Evolutionary conservation across 2,113 vertebrate species (phyloP), one percentile per base, ranked within the genome.

Genomic region (Pseudois nayaur): DNA sequence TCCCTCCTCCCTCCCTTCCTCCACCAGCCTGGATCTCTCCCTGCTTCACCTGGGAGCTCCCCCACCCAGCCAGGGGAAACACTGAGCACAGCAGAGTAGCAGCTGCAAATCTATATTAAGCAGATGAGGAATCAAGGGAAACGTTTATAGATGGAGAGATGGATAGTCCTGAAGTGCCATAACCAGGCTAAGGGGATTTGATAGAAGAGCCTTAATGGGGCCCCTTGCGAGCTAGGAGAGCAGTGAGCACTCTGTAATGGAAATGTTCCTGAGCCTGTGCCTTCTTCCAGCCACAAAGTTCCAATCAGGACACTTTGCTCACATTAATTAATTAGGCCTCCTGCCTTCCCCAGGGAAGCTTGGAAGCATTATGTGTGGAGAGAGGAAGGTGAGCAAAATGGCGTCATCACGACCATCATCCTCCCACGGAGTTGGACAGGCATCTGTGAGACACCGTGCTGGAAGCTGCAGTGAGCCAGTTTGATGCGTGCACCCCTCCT

Each of bases 121-220:
- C 71, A 60, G 40, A 87, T 82, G 92, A 88, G 50, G 50, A 94
- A 83, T 36, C 83, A 31, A 95, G 81, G 52, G 36, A 40, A 74
- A 74, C 45, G 50, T n/a, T 94, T 91, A 48, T 5, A 91, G 88
- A 87, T 71, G 36, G 86, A 93, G 89, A 96, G 67, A 92, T 55
- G 55, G 82, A 55, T 64, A 55, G 82, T 92, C 89, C 81, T 54
- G 15, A 97, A 62, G 52, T 64, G 27, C 60, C 92, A 95, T 96
- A 91, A 91, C 40, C 52, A 27, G 64, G 62, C 82, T 27, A 86
- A 95, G 85, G 67, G 57, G 88, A 95, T 82, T 64, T 1, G 1
- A 59, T 40, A 78, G 52, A 96, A 86, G 85, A 92, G 78, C 52
- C 60, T 74, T 86, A 60, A 57, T 3, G 27, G 95, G 64, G 60